Conservation (phyloP, 2,888 invertebrate genomes). For the Philonicus albiceps region DNA sequence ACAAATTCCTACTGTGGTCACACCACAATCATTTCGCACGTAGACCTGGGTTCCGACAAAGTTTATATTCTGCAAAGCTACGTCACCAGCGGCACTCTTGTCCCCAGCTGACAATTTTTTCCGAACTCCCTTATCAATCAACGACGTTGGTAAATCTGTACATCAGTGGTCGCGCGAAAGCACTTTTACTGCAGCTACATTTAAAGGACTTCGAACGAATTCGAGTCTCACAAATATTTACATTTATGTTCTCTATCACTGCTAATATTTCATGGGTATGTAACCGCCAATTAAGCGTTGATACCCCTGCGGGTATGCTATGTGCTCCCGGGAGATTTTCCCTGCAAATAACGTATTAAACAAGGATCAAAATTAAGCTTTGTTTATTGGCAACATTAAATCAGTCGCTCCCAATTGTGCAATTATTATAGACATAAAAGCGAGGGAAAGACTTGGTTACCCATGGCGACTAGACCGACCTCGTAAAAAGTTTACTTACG, state of each 20-base stretch:
- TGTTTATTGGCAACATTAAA: constrained; percentile 47
- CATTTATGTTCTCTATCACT: constrained; percentile 22
- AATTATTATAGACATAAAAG: constrained; percentile 47
- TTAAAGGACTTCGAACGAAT: background rate
- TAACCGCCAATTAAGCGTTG: constrained; percentile 22
- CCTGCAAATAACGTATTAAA: constrained; percentile 35
- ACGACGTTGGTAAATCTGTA: constrained; percentile 6
- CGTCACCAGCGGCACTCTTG: constrained; percentile 12
- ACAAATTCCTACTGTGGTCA: constrained; percentile 5
- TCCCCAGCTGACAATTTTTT: constrained; percentile 12
- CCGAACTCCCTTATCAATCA: constrained; percentile 29
- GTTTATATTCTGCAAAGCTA: constrained; percentile 16
- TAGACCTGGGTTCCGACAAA: constrained; percentile 1
- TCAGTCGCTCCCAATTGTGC: constrained; percentile 47
- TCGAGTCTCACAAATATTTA: background rate
- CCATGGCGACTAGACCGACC: constrained; percentile 15
- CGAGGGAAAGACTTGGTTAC: constrained; percentile 34
- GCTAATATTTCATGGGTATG: constrained; percentile 15
- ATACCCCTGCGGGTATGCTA: background rate
- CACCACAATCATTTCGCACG: constrained; percentile 8
- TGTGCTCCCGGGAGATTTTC: constrained; percentile 7
- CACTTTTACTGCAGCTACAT: background rate
- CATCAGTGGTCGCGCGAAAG: background rate
- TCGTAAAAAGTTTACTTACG: constrained; percentile 9
- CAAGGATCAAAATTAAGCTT: constrained; percentile 42